phyloP scores from a whole-genome alignment of 2,797 vertebrate genomes.

The Lepilemur ruficaudatus region DNA sequence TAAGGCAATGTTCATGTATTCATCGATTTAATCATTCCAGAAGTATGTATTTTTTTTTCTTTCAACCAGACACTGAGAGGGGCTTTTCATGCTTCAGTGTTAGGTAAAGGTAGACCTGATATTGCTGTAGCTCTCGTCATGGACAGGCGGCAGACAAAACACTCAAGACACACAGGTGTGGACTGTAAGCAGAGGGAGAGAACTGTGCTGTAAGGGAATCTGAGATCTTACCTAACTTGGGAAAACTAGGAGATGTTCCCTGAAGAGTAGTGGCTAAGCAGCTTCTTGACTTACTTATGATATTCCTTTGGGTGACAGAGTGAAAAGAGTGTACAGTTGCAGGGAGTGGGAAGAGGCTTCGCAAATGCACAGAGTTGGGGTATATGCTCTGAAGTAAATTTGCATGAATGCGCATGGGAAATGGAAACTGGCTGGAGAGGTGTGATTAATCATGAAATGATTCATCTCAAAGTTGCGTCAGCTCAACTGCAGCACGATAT shows the following conservation, averaged over 20 bases:
- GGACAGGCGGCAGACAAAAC: background rate
- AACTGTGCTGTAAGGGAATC: background rate
- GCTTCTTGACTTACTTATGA: background rate
- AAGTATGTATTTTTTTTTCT: background rate
- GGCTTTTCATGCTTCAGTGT: background rate
- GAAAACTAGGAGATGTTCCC: background rate
- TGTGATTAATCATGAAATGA: background rate
- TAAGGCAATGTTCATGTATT: accelerated
- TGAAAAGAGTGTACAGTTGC: background rate
- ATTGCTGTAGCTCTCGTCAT: background rate
- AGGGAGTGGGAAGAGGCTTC: background rate
- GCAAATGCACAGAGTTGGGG: background rate
- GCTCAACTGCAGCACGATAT: background rate
- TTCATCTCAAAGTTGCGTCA: background rate
- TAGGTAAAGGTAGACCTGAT: background rate
- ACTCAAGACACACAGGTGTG: background rate
- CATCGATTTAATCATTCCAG: background rate
- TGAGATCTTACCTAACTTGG: too few species aligned
- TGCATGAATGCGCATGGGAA: background rate
- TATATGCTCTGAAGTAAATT: background rate
- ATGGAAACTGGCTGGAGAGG: background rate
- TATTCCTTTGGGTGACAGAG: background rate
- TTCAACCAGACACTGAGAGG: background rate
- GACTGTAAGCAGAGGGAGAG: background rate
- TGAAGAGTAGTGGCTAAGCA: background rate